Percentiles rank a stretch among this genome's conserved stretches.
Conservation (phyloP, 2,888 invertebrate genomes). For the Lasioglossum pauxillum region DNA sequence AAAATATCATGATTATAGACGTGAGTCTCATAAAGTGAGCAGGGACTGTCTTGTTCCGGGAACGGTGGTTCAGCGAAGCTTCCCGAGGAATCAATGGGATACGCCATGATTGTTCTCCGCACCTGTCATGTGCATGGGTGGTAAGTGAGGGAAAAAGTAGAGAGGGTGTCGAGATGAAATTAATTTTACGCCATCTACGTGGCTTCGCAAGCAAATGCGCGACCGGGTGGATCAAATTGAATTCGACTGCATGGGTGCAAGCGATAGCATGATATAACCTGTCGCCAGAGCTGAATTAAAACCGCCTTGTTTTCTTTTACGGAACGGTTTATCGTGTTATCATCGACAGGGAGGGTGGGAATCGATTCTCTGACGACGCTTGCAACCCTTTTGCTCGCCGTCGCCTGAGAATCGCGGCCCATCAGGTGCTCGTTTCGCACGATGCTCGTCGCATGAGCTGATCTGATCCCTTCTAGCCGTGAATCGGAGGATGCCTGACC, state of each 20-base stretch:
- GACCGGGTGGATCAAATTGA: slow-evolving; percentile 17
- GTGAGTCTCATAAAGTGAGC: too few relatives aligned
- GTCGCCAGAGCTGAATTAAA: slow-evolving; percentile 10
- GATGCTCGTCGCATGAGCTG: neutral
- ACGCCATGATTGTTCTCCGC: neutral
- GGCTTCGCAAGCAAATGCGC: slow-evolving; percentile 25
- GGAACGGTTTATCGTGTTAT: slow-evolving; percentile 26
- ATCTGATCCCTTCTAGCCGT: slow-evolving; percentile 1
- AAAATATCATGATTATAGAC: too few relatives aligned
- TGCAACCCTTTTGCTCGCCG: neutral
- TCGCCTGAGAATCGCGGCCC: neutral
- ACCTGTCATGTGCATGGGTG: neutral
- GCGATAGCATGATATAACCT: neutral
- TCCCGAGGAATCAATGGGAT: neutral
- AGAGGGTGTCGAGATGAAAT: neutral
- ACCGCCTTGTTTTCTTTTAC: slow-evolving; percentile 18
- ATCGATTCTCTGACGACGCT: neutral
- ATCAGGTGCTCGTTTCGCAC: slow-evolving; percentile 2
- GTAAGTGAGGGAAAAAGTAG: neutral
- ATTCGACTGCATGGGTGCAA: slow-evolving; percentile 5
- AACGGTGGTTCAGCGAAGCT: neutral
- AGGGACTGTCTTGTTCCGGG: neutral
- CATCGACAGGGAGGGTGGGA: neutral
- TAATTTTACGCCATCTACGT: slow-evolving; percentile 32
- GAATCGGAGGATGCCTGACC: neutral